A percentile compares a stretch with the other conserved stretches of the same genome.
Conservation (phyloP, 2,797 vertebrate species). For the Muraenolepis orangiensis region DNA sequence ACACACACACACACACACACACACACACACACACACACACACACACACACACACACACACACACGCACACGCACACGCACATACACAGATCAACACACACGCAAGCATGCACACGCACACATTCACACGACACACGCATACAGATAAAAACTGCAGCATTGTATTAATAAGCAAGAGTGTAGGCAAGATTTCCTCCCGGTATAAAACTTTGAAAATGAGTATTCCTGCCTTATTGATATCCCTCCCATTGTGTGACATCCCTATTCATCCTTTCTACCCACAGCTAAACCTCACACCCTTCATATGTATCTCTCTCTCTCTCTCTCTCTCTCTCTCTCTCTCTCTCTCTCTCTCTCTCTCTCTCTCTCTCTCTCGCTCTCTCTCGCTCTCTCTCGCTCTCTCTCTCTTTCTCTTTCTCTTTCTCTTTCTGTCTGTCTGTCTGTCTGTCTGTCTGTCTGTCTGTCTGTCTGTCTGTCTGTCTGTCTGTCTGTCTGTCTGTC, state of each 20-base stretch:
- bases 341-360: too few species aligned
- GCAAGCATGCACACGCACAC: neutral
- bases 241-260: neutral
- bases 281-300: neutral
- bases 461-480: neutral
- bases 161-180: neutral
- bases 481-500: too few species aligned
- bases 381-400: neutral
- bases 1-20: slow-evolving; percentile 2
- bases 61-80: slow-evolving; percentile 11
- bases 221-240: neutral
- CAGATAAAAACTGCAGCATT: neutral
- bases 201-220: neutral
- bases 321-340: neutral
- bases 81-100: too few species aligned
- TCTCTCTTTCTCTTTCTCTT: neutral
- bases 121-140: neutral
- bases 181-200: neutral
- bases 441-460: neutral
- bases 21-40: slow-evolving; percentile 17
- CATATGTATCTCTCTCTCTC: neutral
- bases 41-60: slow-evolving; percentile 20
- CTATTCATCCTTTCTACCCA: neutral
- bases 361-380: neutral
- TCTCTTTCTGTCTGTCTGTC: neutral